Evolutionary conservation across 2,113 vertebrate species (phyloP), one percentile per base, ranked within the genome.

Genomic region (Strigops habroptila): DNA sequence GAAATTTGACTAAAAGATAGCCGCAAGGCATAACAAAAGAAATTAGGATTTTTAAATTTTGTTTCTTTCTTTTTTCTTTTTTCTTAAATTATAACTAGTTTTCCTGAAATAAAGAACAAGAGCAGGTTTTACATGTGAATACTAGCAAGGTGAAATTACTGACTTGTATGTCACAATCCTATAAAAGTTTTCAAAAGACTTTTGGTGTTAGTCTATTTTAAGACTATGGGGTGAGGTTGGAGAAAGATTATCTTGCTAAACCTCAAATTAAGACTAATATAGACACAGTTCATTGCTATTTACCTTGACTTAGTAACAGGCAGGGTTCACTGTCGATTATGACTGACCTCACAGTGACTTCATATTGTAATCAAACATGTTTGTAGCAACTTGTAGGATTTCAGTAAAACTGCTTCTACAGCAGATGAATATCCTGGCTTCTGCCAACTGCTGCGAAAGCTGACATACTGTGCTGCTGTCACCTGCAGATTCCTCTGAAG

Each of bases 211-310:
- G 28, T 83, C 60, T 96, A 51, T 95, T 95, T 91, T 88, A 83
- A 62, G 86, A 62, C 31, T 90, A 23, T 48, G 43, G 55, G 33
- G 43, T 86, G 68, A 94, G 60, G 64, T 62, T 90, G 75, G 71
- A 67, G 37, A 86, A 94, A 88, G 41, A 67, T 94, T 90, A 91
- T 67, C 70, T 75, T 81, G 30, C 33, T 86, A 60, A 94, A 81
- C 60, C 51, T 93, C 82, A 93, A 86, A 81, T 93, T 95, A 91
- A 92, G 51, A 51, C 27, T 48, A 78, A 70, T 86, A 75, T 27
- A 91, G 82, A 90, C 30, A 35, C 19, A 78, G 39, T 67, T 88
- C 70, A 93, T 82, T 86, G 51, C 55, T 90, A 43, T 96, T 96
- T 95, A 95, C 65, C 90, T 93, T 86, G 48, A 90, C 44, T 90